phyloP scores from a whole-genome alignment of 2,113 vertebrate species.

The Eonycteris spelaea region DNA sequence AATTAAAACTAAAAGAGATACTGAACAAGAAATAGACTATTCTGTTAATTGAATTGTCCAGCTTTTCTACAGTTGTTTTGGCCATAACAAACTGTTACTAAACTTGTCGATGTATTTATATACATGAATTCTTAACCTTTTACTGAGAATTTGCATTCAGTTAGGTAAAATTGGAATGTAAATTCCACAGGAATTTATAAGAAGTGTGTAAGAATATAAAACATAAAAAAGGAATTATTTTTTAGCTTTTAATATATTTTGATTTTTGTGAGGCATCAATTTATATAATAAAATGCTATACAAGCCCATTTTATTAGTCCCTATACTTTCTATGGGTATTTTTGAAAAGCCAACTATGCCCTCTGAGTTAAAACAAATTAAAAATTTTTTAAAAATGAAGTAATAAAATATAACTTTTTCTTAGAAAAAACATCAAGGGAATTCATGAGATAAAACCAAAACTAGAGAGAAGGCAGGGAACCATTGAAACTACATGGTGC shows the following conservation, averaged over 20 bases:
- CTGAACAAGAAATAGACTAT: not conserved
- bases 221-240: not conserved
- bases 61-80: not conserved
- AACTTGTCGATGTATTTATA: not conserved
- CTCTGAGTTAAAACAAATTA: not conserved
- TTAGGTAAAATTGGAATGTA: not conserved
- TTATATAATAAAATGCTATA: not conserved
- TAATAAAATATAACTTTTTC: not conserved
- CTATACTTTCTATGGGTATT: not conserved
- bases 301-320: not conserved
- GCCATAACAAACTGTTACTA: not conserved
- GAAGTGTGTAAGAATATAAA: not conserved
- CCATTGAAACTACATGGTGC: not conserved
- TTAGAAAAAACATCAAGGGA: not conserved
- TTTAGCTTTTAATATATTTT: not conserved
- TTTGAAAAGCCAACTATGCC: not conserved
- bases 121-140: not conserved
- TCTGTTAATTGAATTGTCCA: not conserved
- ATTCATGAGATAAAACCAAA: not conserved
- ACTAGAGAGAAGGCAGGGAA: conserved; percentile 10
- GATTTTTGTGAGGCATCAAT: not conserved
- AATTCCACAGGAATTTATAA: not conserved
- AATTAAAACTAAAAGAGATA: not conserved
- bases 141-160: not conserved
- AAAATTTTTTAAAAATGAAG: too few species aligned